Percentiles rank a stretch among this genome's conserved stretches.
Evolutionary conservation across 2,888 invertebrate genomes (phyloP).

Genomic region (Maniola hyperantus): DNA sequence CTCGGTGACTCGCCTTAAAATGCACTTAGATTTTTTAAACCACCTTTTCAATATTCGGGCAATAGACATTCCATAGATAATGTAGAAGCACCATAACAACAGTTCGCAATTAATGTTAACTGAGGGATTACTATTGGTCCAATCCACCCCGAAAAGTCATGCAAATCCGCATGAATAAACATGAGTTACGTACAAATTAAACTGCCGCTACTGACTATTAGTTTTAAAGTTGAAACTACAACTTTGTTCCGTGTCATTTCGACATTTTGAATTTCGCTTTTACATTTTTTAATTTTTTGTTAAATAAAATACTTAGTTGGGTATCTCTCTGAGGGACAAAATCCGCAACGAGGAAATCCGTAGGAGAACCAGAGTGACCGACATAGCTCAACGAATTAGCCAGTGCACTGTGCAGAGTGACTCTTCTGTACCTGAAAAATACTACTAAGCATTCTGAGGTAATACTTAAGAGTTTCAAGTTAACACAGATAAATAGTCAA

Average conservation of each 20-base stretch:
- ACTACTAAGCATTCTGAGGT: not conserved
- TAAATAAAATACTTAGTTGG: too few relatives aligned
- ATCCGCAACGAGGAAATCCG: too few relatives aligned
- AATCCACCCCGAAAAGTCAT: slow-evolving; percentile 33
- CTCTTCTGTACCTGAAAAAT: not conserved
- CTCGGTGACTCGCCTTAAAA: too few relatives aligned
- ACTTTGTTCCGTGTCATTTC: slow-evolving; percentile 27
- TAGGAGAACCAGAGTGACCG: too few relatives aligned
- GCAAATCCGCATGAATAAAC: slow-evolving; percentile 33
- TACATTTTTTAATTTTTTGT: not conserved
- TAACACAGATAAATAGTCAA: slow-evolving; percentile 5
- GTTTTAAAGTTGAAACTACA: slow-evolving; percentile 27
- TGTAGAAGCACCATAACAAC: slow-evolving; percentile 13
- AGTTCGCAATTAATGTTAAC: slow-evolving; percentile 22
- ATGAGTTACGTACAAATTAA: slow-evolving; percentile 29
- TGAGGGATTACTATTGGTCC: slow-evolving; percentile 25
- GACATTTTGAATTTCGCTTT: slow-evolving; percentile 13
- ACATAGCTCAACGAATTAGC: too few relatives aligned
- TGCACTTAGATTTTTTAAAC: too few relatives aligned
- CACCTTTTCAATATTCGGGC: not conserved
- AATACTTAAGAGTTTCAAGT: not conserved
- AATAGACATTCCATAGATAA: slow-evolving; percentile 5
- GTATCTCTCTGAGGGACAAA: too few relatives aligned
- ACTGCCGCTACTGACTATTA: slow-evolving; percentile 24
- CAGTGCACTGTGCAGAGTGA: too few relatives aligned